Percentiles rank a stretch among this genome's conserved stretches.
Evolutionary conservation across 2,797 vertebrate genomes (phyloP).

Genomic region (Microctenopoma lineatum): DNA sequence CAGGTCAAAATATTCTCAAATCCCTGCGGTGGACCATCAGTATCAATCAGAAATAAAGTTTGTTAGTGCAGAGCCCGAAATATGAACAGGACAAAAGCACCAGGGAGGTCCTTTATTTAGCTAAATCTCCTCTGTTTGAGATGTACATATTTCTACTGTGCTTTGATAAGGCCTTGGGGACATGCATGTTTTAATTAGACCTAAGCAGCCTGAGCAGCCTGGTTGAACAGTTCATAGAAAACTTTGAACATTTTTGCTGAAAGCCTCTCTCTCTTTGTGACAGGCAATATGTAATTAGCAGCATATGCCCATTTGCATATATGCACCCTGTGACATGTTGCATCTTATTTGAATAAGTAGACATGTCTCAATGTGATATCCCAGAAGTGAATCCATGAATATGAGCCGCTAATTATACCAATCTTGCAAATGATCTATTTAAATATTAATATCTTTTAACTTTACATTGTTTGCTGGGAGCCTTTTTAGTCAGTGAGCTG

Average conservation of each 20-base stretch:
- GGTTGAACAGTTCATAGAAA: conserved; percentile 77
- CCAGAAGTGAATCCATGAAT: conserved; percentile 85
- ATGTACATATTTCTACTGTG: conserved; percentile 79
- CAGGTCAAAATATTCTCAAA: conserved; percentile 79
- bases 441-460: conserved; percentile 85
- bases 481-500: conserved; percentile 72
- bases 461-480: conserved; percentile 80
- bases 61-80: conserved; percentile 56
- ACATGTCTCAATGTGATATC: conserved; percentile 83
- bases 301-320: conserved; percentile 83
- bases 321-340: conserved; percentile 80
- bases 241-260: conserved; percentile 78
- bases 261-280: conserved; percentile 76
- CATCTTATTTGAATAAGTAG: conserved; percentile 82
- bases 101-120: conserved; percentile 78
- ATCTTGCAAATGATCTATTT: conserved; percentile 85
- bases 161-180: conserved; percentile 82
- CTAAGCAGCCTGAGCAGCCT: conserved; percentile 72
- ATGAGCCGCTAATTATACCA: conserved; percentile 84
- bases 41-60: conserved; percentile 79
- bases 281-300: conserved; percentile 81
- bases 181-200: conserved; percentile 79
- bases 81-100: conserved; percentile 74
- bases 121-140: conserved; percentile 79
- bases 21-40: conserved; percentile 69